Base-by-base conservation (phyloP, 2,888 invertebrate species). In the Esperia sulphurella region DNA sequence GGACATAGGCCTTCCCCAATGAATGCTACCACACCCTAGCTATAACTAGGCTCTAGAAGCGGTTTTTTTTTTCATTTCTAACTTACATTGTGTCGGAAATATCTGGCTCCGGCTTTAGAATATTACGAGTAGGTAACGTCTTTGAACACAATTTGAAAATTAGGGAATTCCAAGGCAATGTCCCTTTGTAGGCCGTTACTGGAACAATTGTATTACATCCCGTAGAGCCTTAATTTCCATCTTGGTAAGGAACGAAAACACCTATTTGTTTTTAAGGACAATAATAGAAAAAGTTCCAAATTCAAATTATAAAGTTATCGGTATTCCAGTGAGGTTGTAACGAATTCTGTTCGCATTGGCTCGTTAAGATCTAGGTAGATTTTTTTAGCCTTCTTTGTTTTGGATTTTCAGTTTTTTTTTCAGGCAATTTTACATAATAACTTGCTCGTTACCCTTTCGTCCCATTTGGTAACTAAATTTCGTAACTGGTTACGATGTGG, bases 121-220 rank as follows among this genome's bases (percentile, higher is more conserved):
- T 21, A 21, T 21, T 33, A 33, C 1, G 33, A 3, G 33, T 33
- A 10, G 10, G 10, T 33, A 33, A 33, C 8, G 9, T 8, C 33
- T 33, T 33, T 33, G 33, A 33, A 33, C 8, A 33, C 12, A 39
- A 39, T 39, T 61, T 59, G 57, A 57, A 56, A 54, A 58, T 54
- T 52, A 53, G 53, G 51, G 46, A 37, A 55, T 49, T 49, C 10
- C 38, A 45, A 44, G 46, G 45, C 44, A 51, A 56, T 50, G 55
- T 35, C 51, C 56, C 56, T 60, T 47, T 50, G 52, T 56, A 51
- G 52, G 52, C 58, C 62, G 57, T 67, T 58, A 55, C 41, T 52
- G 58, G 52, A 58, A 69, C n/a, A 51, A 51, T 51, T 43, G 43
- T 40, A 14, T 51, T 46, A 46, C 31, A 6, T 14, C 37, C 39